A percentile compares a stretch with the other conserved stretches of the same genome.
phyloP scores from a whole-genome alignment of 2,113 vertebrate species.

The Etheostoma spectabile region DNA sequence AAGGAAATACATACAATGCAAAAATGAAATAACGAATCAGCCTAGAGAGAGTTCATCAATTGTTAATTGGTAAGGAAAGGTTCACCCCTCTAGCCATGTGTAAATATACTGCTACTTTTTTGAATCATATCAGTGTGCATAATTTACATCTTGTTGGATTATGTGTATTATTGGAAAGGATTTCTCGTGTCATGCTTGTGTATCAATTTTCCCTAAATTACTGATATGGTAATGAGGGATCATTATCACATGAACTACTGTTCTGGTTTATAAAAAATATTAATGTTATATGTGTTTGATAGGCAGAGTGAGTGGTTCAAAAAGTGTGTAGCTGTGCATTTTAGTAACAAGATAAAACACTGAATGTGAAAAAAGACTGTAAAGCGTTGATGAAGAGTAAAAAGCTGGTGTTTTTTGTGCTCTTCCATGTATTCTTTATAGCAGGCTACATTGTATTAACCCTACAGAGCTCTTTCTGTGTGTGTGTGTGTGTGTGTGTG shows the following conservation, averaged over 20 bases:
- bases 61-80: not conserved
- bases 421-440: not conserved
- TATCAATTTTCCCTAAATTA: not conserved
- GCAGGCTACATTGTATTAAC: not conserved
- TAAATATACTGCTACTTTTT: not conserved
- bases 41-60: not conserved
- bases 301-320: not conserved
- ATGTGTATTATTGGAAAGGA: not conserved
- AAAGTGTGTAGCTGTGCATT: not conserved
- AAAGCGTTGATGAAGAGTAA: not conserved
- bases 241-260: not conserved
- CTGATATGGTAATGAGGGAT: not conserved
- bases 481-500: slow-evolving; percentile 20
- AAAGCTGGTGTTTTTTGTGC: not conserved
- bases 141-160: not conserved
- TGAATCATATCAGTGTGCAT: not conserved
- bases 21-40: not conserved
- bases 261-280: slow-evolving; percentile 1
- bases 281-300: not conserved
- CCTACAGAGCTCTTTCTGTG: not conserved
- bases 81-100: not conserved
- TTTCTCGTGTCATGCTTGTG: not conserved
- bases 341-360: not conserved
- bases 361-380: not conserved
- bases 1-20: not conserved